Base-by-base conservation (phyloP, 92 coral and sea anemone genomes). In the Actinernus sp. region DNA sequence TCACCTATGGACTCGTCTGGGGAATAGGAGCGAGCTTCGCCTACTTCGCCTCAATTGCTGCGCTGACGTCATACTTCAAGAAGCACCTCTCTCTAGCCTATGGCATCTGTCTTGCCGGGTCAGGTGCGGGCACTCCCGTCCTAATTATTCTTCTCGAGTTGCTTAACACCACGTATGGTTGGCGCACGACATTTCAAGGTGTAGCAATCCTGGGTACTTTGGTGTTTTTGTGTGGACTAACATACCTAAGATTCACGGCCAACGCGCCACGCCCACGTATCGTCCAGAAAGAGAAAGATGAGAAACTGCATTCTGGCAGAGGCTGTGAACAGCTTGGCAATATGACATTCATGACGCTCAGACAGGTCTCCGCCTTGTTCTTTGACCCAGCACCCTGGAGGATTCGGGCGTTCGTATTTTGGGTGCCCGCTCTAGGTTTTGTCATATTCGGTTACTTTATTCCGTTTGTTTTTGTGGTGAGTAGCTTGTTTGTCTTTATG, bases 401-500 rank as follows among this genome's bases (percentile, higher is more conserved):
- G 68, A 78, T 80, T 66, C 68, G 78, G 46, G 88, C 88, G 10
- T 86, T 86, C 53, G 65, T 71, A 20, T 78, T 74, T 23, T 86
- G 92, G 92, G 86, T 82, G 26, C 21, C 71, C 9, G 81, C 88
- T 3, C 65, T 86, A 44, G 86, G 88, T 10, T 76, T 86, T 56
- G 70, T 73, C 38, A 74, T 80, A 14, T 86, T 86, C 65, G 92
- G 92, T 11, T 86, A 86, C 26, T 86, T 86, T 60, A 86, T 86
- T 61, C 92, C 92, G 1, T 86, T 80, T 47, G 84, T 86, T 0
- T 83, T 80, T 47, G 73, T 86, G 88, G 92, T 86, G 74, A 68
- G 87, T 79, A 61, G 5, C 10, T 1, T 7, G 19, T 6, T 26
- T 17, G n/a, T n/a, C n/a, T n/a, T n/a, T n/a, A n/a, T n/a, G n/a